phyloP scores from a whole-genome alignment of 1,140 invertebrate genomes.

The Chionoecetes opilio region DNA sequence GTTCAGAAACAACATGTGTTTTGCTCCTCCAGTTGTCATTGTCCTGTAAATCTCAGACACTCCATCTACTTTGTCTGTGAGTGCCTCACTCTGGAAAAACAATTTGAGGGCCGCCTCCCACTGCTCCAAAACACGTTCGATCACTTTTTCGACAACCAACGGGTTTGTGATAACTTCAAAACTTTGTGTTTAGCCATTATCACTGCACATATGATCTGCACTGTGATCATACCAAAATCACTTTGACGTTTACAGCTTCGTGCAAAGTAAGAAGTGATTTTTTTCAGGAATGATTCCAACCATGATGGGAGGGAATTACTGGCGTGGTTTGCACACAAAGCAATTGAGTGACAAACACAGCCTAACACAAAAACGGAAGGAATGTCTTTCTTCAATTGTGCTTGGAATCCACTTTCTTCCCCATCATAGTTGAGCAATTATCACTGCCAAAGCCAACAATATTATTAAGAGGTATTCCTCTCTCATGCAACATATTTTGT shows the following conservation, averaged over 20 bases:
- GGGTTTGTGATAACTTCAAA: constrained; percentile 83
- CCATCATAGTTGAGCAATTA: constrained; percentile 68
- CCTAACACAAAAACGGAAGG: constrained; percentile 66
- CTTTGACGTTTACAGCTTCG: constrained; percentile 60
- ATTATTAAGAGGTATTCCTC: constrained; percentile 58
- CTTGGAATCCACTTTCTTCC: constrained; percentile 61
- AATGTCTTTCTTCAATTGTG: constrained; percentile 45
- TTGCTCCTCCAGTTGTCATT: constrained; percentile 55
- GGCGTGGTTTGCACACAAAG: constrained; percentile 65
- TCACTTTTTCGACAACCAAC: constrained; percentile 83
- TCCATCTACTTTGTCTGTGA: constrained; percentile 66
- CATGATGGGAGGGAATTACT: background rate
- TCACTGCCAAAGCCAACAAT: constrained; percentile 61
- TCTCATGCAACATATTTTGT: constrained; percentile 45
- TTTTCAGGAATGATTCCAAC: constrained; percentile 62
- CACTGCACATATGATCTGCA: too few species aligned
- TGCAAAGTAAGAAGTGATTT: constrained; percentile 54
- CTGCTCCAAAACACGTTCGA: constrained; percentile 83
- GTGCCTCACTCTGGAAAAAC: constrained; percentile 81
- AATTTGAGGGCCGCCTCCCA: constrained; percentile 82
- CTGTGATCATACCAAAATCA: constrained; percentile 7
- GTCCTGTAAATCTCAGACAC: constrained; percentile 37
- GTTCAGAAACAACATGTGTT: constrained; percentile 55
- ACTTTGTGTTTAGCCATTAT: constrained; percentile 81
- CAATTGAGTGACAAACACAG: constrained; percentile 72